These are phyloP conservation scores for Myotis lucifugus DNA, from an alignment of 2,113 vertebrate species.

Conservation along the genomic window DNA sequence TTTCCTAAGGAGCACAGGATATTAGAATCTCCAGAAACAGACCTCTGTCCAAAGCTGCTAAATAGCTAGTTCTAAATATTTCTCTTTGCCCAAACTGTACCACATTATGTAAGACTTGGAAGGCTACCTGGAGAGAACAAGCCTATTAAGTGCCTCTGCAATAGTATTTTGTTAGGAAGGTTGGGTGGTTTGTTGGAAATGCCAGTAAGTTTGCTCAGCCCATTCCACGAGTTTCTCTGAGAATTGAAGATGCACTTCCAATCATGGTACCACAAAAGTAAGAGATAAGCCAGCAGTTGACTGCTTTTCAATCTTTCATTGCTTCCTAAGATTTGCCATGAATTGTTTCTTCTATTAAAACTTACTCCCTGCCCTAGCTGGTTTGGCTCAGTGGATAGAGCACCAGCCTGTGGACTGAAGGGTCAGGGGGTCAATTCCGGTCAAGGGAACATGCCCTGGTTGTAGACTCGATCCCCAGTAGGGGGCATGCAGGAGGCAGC, in stretches of 20 bases:
- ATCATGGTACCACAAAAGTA: not conserved
- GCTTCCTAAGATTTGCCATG: not conserved
- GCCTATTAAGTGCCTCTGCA: not conserved
- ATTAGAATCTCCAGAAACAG: constrained; percentile 51
- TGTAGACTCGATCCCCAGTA: too few species aligned
- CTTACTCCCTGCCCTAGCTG: too few species aligned
- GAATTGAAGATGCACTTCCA: not conserved
- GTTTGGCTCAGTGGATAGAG: too few species aligned
- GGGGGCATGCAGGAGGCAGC: too few species aligned
- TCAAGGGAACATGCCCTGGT: too few species aligned
- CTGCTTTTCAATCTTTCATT: not conserved
- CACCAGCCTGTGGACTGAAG: too few species aligned
- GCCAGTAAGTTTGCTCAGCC: not conserved
- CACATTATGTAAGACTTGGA: not conserved
- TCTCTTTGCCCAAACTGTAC: not conserved
- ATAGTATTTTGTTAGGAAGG: not conserved
- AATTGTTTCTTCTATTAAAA: not conserved
- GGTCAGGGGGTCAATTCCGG: too few species aligned
- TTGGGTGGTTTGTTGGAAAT: not conserved
- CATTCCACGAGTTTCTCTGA: not conserved
- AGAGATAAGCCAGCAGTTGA: not conserved
- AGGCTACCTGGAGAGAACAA: not conserved
- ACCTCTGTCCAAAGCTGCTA: not conserved
- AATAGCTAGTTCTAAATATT: not conserved
- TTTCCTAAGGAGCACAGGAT: constrained; percentile 29